These are phyloP conservation scores for Phalacrocorax brasilianus DNA, from an alignment of 2,113 vertebrate species.

Conservation along the genomic window DNA sequence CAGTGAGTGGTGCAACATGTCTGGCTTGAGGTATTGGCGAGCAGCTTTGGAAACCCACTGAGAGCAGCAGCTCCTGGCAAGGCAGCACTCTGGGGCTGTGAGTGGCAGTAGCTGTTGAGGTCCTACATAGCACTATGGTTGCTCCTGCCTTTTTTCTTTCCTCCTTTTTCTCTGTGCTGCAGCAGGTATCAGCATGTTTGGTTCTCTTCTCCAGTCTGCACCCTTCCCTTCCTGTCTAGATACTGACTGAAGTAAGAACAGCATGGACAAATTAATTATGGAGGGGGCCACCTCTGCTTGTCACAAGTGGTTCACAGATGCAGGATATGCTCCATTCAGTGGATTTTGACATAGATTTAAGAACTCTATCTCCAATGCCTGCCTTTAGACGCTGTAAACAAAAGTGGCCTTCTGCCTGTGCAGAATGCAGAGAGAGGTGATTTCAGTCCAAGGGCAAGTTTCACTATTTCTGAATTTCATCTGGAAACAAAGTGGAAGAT, in stretches of 20 bases:
- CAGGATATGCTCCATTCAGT: neutral
- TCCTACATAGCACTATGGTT: neutral
- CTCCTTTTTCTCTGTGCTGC: neutral
- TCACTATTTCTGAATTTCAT: neutral
- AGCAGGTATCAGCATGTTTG: neutral
- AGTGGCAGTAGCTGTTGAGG: neutral
- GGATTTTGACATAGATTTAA: neutral
- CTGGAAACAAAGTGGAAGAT: neutral
- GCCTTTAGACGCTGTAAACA: neutral
- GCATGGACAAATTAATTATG: neutral
- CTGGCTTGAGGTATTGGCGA: neutral
- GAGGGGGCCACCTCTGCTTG: neutral
- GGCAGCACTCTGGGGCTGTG: neutral
- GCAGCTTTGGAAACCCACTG: neutral
- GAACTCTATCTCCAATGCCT: neutral
- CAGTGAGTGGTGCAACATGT: neutral
- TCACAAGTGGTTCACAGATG: neutral
- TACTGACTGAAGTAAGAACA: neutral
- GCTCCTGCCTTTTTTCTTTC: neutral
- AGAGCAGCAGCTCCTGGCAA: neutral
- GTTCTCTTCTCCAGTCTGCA: neutral
- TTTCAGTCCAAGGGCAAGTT: neutral
- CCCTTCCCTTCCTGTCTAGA: neutral
- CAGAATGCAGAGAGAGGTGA: neutral
- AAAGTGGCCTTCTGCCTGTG: neutral